phyloP scores from a whole-genome alignment of 2,113 vertebrate genomes.

The Archocentrus centrarchus region DNA sequence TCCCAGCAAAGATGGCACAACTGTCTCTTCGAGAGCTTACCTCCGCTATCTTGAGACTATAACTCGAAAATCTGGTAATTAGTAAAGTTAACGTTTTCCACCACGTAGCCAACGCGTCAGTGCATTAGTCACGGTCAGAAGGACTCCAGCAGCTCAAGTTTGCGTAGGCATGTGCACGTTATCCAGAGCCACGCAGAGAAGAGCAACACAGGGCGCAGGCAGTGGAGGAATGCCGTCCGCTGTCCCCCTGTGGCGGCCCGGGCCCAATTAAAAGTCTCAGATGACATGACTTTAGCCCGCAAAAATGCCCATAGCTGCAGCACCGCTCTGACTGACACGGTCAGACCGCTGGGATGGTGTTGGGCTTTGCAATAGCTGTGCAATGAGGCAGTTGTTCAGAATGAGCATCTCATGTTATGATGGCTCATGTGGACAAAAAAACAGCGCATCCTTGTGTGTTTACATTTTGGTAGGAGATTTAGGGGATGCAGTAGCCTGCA shows the following conservation, averaged over 20 bases:
- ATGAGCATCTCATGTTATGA: conserved; percentile 65
- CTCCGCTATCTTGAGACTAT: conserved; percentile 8
- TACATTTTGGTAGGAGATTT: not conserved
- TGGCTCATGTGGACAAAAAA: conserved; percentile 38
- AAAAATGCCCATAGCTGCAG: conserved; percentile 90
- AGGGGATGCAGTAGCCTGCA: not conserved
- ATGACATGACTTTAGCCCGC: conserved; percentile 93
- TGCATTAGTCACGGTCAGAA: not conserved
- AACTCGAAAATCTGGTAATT: not conserved
- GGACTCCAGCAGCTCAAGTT: conserved; percentile 29
- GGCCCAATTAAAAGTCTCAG: conserved; percentile 94
- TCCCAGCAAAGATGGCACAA: conserved; percentile 31
- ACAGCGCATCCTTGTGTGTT: conserved; percentile 21
- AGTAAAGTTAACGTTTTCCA: not conserved
- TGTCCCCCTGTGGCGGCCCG: conserved; percentile 86
- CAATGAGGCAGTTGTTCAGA: conserved; percentile 78
- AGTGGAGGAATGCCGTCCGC: conserved; percentile 87
- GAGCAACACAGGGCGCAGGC: conserved; percentile 76
- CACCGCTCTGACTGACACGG: conserved; percentile 84
- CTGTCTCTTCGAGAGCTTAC: not conserved
- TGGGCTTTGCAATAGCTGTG: conserved; percentile 78
- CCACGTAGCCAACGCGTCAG: not conserved
- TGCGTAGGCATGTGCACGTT: conserved; percentile 44
- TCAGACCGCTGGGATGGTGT: conserved; percentile 73
- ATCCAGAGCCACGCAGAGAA: conserved; percentile 50